Conservation (phyloP, 2,113 vertebrate species). For the Cheilinus undulatus region DNA sequence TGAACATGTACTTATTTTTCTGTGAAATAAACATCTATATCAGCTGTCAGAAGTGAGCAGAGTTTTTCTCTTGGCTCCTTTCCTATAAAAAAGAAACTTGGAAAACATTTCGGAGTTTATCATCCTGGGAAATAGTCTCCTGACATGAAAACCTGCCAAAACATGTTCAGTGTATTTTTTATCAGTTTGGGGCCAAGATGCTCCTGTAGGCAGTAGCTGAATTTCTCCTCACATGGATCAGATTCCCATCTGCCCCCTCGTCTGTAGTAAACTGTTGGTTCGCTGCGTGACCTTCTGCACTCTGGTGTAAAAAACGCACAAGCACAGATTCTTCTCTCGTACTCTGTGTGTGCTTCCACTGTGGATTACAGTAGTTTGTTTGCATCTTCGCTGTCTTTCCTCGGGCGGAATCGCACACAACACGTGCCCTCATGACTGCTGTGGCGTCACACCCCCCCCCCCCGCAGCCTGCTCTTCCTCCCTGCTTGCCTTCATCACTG, state of each 20-base stretch:
- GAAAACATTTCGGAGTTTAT: background rate
- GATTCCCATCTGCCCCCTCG: background rate
- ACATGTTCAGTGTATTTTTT: constrained; percentile 5
- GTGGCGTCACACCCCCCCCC: constrained; percentile 36
- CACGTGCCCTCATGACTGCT: constrained; percentile 34
- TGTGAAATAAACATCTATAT: background rate
- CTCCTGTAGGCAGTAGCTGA: background rate
- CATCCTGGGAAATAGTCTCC: background rate
- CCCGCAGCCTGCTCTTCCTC: constrained; percentile 11
- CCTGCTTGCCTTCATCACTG: constrained; percentile 17
- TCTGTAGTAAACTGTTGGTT: background rate
- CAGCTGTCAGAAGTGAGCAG: background rate
- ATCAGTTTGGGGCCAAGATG: constrained; percentile 2
- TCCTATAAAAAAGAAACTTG: background rate
- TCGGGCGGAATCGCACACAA: constrained; percentile 11
- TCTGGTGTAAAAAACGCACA: background rate
- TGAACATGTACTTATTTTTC: background rate
- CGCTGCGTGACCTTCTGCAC: background rate
- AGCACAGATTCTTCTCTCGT: background rate
- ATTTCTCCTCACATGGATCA: background rate
- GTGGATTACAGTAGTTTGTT: constrained; percentile 24
- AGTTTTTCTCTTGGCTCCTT: constrained; percentile 4
- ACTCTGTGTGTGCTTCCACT: constrained; percentile 16
- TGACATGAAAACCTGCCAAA: background rate
- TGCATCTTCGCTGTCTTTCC: constrained; percentile 31